These are phyloP conservation scores for Heterotis niloticus DNA, from an alignment of 2,113 vertebrate genomes.

Conservation along the genomic window DNA sequence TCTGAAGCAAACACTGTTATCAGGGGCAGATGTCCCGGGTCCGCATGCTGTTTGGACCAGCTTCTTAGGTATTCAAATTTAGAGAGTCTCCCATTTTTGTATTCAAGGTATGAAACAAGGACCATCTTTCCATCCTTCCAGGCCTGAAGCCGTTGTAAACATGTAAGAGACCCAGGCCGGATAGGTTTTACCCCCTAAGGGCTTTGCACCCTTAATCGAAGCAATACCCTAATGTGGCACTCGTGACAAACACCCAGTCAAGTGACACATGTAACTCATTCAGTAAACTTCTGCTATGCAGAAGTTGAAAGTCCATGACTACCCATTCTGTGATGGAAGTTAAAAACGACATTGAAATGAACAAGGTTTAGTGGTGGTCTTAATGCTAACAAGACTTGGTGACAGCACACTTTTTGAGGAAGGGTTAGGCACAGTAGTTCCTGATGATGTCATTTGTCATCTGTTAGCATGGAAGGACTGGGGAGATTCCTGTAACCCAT, in stretches of 20 bases:
- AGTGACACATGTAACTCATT: background rate
- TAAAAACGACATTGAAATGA: conserved; percentile 14
- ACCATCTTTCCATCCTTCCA: too few relatives aligned
- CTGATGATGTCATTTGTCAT: background rate
- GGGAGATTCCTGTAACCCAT: background rate
- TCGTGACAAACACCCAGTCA: background rate
- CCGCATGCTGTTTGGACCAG: too few relatives aligned
- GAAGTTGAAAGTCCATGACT: background rate
- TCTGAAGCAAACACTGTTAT: too few relatives aligned
- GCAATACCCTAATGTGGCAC: background rate
- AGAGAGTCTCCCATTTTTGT: too few relatives aligned
- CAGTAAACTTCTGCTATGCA: background rate
- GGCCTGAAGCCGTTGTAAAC: too few relatives aligned
- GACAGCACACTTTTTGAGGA: conserved; percentile 43
- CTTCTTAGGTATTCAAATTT: too few relatives aligned
- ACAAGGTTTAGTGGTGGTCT: conserved; percentile 39
- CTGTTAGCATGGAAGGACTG: background rate
- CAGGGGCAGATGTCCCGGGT: too few relatives aligned
- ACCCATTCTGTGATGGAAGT: background rate
- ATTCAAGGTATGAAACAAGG: too few relatives aligned
- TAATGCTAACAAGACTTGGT: conserved; percentile 41
- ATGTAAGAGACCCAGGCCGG: too few relatives aligned
- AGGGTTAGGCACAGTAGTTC: conserved; percentile 17
- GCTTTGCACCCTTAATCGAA: background rate
- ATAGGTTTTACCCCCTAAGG: too few relatives aligned